A percentile compares a stretch with the other conserved stretches of the same genome.
Evolutionary conservation across 2,797 vertebrate genomes (phyloP).

Genomic region (Xiphophorus birchmanni): DNA sequence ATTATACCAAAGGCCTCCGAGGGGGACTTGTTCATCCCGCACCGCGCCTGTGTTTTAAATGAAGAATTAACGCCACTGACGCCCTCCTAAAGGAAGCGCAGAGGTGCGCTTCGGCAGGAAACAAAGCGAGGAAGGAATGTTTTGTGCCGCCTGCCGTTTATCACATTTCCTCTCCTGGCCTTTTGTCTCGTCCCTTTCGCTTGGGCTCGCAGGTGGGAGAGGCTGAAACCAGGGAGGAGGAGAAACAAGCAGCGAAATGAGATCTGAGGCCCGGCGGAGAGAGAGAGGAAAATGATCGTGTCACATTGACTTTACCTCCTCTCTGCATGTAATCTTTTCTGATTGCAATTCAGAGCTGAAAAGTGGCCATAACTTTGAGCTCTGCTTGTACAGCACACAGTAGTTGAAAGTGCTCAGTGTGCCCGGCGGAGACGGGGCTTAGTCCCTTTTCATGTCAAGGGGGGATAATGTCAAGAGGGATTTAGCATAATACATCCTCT

Average conservation of each 20-base stretch:
- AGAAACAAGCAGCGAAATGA: background rate
- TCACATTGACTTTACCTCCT: background rate
- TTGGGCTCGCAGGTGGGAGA: background rate
- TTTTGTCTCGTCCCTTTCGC: background rate
- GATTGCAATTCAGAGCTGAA: background rate
- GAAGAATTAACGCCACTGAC: background rate
- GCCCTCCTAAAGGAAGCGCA: background rate
- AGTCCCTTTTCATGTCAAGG: background rate
- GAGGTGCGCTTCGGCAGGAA: background rate
- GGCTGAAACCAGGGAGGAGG: background rate
- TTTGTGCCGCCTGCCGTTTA: background rate
- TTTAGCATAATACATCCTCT: slow-evolving; percentile 8
- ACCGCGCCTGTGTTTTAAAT: background rate
- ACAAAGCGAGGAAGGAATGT: background rate
- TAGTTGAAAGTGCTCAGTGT: background rate
- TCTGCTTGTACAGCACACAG: background rate
- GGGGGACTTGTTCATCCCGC: background rate
- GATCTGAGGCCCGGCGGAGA: background rate
- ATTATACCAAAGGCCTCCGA: background rate
- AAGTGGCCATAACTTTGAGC: background rate
- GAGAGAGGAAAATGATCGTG: background rate
- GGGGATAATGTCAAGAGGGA: slow-evolving; percentile 12
- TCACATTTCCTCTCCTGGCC: background rate
- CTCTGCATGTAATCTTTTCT: background rate
- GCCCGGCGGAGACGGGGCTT: background rate